Conservation (phyloP, 2,888 invertebrate species). For the Heliconius hortense region DNA sequence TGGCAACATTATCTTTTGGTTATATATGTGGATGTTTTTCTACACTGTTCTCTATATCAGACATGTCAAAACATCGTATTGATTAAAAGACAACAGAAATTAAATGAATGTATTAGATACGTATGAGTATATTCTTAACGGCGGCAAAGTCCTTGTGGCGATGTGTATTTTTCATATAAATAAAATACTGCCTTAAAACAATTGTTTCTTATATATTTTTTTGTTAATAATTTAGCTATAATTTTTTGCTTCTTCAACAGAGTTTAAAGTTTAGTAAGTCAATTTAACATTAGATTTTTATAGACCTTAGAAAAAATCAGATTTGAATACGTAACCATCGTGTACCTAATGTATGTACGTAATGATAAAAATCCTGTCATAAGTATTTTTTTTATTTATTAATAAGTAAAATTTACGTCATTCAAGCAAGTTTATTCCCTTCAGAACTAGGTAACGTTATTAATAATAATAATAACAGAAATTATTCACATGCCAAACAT, state of each 20-base stretch:
- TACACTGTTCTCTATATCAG: constrained; percentile 15
- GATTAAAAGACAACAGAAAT: constrained; percentile 23
- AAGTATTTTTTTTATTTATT: background rate
- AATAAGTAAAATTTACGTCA: background rate
- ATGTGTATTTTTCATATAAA: constrained; percentile 7
- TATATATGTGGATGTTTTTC: constrained; percentile 50
- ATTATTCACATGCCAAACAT: constrained; percentile 4
- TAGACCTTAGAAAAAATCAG: background rate
- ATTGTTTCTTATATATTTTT: background rate
- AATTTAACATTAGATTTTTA: background rate
- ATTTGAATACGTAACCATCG: too few species aligned
- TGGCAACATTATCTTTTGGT: constrained; percentile 75
- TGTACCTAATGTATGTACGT: too few species aligned
- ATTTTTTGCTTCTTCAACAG: background rate
- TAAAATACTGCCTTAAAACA: background rate
- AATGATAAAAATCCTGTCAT: too few species aligned
- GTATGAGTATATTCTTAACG: constrained; percentile 62
- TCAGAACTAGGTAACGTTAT: background rate
- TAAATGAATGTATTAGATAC: constrained; percentile 55
- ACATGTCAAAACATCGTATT: constrained; percentile 10
- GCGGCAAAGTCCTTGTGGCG: constrained; percentile 24
- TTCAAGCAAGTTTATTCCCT: background rate
- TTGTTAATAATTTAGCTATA: background rate
- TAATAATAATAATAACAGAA: background rate
- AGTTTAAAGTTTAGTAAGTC: background rate